Base-by-base conservation (phyloP, 2,797 vertebrate genomes). In the Mastacembelus armatus region DNA sequence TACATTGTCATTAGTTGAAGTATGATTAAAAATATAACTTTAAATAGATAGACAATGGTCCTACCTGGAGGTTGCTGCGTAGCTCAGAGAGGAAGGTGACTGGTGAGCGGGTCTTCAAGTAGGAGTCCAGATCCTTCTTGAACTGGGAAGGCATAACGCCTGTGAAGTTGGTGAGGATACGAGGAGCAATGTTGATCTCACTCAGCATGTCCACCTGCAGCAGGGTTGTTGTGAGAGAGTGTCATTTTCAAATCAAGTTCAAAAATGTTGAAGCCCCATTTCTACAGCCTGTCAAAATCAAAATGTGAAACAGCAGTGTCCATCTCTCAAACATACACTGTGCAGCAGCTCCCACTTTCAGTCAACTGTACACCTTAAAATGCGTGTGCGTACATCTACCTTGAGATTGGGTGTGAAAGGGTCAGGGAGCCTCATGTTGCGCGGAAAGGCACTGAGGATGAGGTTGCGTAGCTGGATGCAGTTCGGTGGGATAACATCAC, bases 391-490 rank as follows among this genome's bases (percentile, higher is more conserved):
- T 10, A 12, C 7, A 3, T 18, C 26, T 94, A 99, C 98, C 97
- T 99, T 99, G 45, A 99, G 93, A 74, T 99, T 99, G 67, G 98
- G 98, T 44, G 98, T 99, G 85, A 99, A 99, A 18, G 98, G 98
- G 88, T 99, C 98, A 51, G 98, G 98, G 87, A 99, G 97, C 93
- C 98, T 96, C 98, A 99, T 99, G 89, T 99, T 99, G 85, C 98
- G 96, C 87, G 98, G 98, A 63, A 99, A 99, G 96, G 98, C 98
- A 98, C 98, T 99, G 93, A 99, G 94, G 90, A 99, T 99, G 85
- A 99, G 93, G 89, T 99, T 99, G 88, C 98, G 95, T 78, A 99
- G 94, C 92, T 99, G 98, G 89, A 99, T 99, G 93, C 98, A 99
- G 89, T 99, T 99, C 47, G 98, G 98, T 57, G 98, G 98, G 84